Evolutionary conservation across 2,113 vertebrate genomes (phyloP), one percentile per base, ranked within the genome.

Genomic region (Hassar affinis): DNA sequence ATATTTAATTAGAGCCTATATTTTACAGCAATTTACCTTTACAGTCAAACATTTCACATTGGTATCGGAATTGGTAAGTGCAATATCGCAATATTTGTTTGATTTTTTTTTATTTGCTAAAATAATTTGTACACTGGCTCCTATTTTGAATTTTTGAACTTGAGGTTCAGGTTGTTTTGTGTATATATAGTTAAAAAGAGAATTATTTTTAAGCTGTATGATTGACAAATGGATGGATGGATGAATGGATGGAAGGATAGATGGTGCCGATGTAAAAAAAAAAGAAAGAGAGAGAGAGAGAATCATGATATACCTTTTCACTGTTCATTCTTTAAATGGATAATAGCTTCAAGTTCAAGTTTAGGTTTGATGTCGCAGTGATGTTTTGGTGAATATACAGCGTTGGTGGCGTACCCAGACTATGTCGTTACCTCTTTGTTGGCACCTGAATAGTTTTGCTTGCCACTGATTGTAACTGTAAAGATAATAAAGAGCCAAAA

Each of bases 41-140:
- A n/a, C n/a, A 69, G 64, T 17, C 54, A 64, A 81, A 56, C 30
- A 17, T 25, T 69, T 42, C 79, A 68, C 47, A n/a, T 54, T 64
- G 49, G 64, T 66, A 54, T 42, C 49, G 78, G 20, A 82, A 79
- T 30, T 49, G 82, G 78, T 79, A 85, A 78, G 87, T 87, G 85
- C 87, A 87, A 87, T 88, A 88, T 83, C 87, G 83, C 66, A 47
- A 81, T 45, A 68, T 86, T 80, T 83, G 47, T 25, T 45, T 22
- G 18, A 15, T 42, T 25, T n/a, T 72, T 15, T 27, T 72, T 85
- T 81, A 52, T 27, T 82, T 82, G 85, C 71, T 83, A 17, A 86
- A 79, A 80, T 79, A 59, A 81, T 83, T 82, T 88, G 84, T 87
- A 88, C 87, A 88, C 87, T 88, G 87, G 87, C 78, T 85, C 78